Base-by-base conservation (phyloP, 2,113 vertebrate species). In the Nycticebus coucang region DNA sequence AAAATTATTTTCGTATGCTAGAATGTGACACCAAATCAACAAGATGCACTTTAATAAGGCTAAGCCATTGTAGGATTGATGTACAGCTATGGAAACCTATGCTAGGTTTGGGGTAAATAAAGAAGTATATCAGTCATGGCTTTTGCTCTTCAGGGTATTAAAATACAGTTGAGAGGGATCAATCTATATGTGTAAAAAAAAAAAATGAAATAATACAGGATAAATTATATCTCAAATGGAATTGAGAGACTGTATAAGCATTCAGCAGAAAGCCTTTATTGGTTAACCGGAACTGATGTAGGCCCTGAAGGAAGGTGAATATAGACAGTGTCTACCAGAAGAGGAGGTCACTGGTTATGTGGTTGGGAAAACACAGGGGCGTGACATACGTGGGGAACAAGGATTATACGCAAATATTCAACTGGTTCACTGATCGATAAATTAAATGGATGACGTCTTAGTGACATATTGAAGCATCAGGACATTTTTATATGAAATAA, bases 401-500 rank as follows among this genome's bases (percentile, higher is more conserved):
- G n/a, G 91, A 64, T 59, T 72, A 13, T 41, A 74, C 64, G 60
- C 60, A 62, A 26, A 28, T 85, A 22, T 72, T 41, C 50, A 45
- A n/a, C 8, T 85, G 24, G 33, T 33, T 85, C 85, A 50, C 11
- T 19, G 28, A 72, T 85, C n/a, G 24, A 37, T n/a, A 77, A 78
- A 72, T 87, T 41, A 50, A 15, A 59, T 57, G 21, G 75, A 0
- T 55, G 75, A 50, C 18, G 22, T 71, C 41, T 82, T 77, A 64
- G 10, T 78, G 37, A 19, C 66, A 57, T 75, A 59, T 57, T 45
- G 69, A 57, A 93, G n/a, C 45, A 19, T 18, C 53, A 55, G 62
- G 69, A 78, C 35, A 57, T 78, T 95, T 89, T 93, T 53, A 28
- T 69, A 30, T 80, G 60, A 87, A 82, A 75, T 72, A 71, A 71